Evolutionary conservation across 1,140 invertebrate genomes (phyloP).

Genomic region (Tetramorium alpestre): DNA sequence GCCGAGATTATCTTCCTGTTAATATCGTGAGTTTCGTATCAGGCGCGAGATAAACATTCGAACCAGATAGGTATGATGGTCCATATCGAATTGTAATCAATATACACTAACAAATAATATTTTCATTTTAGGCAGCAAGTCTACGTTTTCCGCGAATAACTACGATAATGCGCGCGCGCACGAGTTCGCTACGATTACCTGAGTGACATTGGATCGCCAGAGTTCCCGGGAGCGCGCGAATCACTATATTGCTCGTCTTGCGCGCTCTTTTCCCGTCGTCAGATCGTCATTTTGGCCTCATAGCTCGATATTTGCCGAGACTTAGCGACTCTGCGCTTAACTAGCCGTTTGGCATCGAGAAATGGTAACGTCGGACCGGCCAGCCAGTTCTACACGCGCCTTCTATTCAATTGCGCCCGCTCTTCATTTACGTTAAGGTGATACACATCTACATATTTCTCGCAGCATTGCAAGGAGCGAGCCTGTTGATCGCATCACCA

Average conservation of each 20-base stretch:
- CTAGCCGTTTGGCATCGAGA: slow-evolving; percentile 72
- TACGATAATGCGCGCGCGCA: slow-evolving; percentile 61
- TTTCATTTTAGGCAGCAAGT: slow-evolving; percentile 8
- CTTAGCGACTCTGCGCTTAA: slow-evolving; percentile 58
- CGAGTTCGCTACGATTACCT: slow-evolving; percentile 66
- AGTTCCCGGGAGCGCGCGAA: slow-evolving; percentile 13
- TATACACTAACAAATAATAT: slow-evolving; percentile 9
- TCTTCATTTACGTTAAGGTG: not conserved
- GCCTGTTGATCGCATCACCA: slow-evolving; percentile 21
- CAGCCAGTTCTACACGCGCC: slow-evolving; percentile 67
- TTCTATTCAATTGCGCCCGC: not conserved
- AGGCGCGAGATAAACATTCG: slow-evolving; percentile 6
- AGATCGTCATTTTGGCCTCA: slow-evolving; percentile 64
- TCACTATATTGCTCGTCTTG: slow-evolving; percentile 21
- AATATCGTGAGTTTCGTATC: not conserved
- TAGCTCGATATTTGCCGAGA: slow-evolving; percentile 61
- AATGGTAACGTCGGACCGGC: slow-evolving; percentile 50
- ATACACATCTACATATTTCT: not conserved
- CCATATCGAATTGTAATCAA: slow-evolving; percentile 4
- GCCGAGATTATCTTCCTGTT: not conserved
- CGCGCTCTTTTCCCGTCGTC: slow-evolving; percentile 46
- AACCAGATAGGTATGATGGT: slow-evolving; percentile 27
- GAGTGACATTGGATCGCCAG: slow-evolving; percentile 57
- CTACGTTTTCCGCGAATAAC: slow-evolving; percentile 48
- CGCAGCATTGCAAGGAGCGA: slow-evolving; percentile 23